Percentiles rank a stretch among this genome's conserved stretches.
Conservation (phyloP, 1,140 invertebrate species). For the Drosophila pseudoobscura region DNA sequence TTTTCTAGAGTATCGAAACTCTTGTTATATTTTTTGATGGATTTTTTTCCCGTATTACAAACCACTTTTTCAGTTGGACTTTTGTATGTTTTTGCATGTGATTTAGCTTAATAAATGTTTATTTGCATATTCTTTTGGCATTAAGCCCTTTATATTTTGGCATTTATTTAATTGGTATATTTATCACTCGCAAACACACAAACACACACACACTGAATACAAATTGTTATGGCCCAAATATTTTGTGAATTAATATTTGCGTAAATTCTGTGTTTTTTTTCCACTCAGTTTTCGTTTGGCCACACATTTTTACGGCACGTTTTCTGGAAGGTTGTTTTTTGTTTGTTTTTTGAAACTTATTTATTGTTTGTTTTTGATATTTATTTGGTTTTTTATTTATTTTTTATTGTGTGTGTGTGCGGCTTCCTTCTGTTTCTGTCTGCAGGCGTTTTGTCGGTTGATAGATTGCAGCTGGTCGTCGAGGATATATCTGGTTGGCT, state of each 20-base stretch:
- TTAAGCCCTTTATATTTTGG: conserved; percentile 68
- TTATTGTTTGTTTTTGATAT: conserved; percentile 19
- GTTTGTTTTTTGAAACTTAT: conserved; percentile 13
- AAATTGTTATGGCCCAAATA: conserved; percentile 55
- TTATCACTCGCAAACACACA: conserved; percentile 46
- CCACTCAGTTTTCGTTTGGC: conserved; percentile 40
- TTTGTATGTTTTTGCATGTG: conserved; percentile 43
- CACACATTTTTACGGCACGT: conserved; percentile 36
- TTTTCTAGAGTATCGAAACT: too few relatives aligned
- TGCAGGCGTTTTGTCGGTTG: conserved; percentile 75
- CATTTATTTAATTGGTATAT: conserved; percentile 77
- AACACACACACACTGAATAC: conserved; percentile 39
- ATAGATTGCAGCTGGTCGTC: conserved; percentile 76
- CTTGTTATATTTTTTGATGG: too few relatives aligned
- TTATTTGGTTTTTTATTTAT: conserved; percentile 41
- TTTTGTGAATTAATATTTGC: conserved; percentile 68
- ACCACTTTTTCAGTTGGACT: conserved; percentile 20
- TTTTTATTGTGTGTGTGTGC: conserved; percentile 44
- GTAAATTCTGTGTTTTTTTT: conserved; percentile 60
- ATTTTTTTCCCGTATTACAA: conserved; percentile 19
- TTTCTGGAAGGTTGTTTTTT: conserved; percentile 10
- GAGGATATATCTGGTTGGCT: conserved; percentile 45
- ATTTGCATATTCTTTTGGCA: conserved; percentile 50
- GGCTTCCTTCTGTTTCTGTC: conserved; percentile 71
- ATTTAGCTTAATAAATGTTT: conserved; percentile 62